Base-by-base conservation (phyloP, 1,140 invertebrate species). In the Drosophila ironensis region DNA sequence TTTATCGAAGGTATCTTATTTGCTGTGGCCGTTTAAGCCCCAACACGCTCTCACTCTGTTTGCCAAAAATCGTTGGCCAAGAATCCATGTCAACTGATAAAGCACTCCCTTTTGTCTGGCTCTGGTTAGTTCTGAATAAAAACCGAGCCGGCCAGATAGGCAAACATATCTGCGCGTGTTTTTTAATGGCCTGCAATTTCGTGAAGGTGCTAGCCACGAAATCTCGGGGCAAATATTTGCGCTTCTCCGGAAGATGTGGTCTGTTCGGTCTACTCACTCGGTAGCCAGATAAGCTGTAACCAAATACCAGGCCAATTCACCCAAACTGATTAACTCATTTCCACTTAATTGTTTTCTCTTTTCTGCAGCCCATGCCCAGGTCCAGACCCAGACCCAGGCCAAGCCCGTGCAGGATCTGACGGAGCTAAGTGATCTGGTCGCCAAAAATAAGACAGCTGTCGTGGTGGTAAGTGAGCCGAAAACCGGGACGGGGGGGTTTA, bases 371-470 rank as follows among this genome's bases (percentile, higher is more conserved):
- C 46, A 66, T 61, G 73, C n/a, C n/a, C n/a, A n/a, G n/a, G n/a
- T n/a, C n/a, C n/a, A n/a, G n/a, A n/a, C n/a, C n/a, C n/a, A n/a
- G n/a, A n/a, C n/a, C n/a, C n/a, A n/a, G n/a, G n/a, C 69, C 73
- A 84, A 86, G 35, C 80, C 78, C 40, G 42, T 76, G 40, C 27
- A 78, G 20, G 73, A 77, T 17, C 46, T 53, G 25, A 25, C 59
- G n/a, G 50, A 57, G 46, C 40, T 64, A 57, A 82, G 73, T 61
- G 69, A 78, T 53, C 44, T 57, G 37, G 19, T 42, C 25, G 24
- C 66, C 74, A 66, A 50, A 67, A 84, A 86, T 71, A 66, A 84
- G 63, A 84, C 78, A 71, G 57, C 74, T 78, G 78, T 84, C 73
- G 59, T 86, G 28, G 41, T 74, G 80, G 80, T 86, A 59, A 84